These are phyloP conservation scores for Lutjanus argentimaculatus DNA, from an alignment of 2,797 vertebrate genomes.

Conservation along the genomic window DNA sequence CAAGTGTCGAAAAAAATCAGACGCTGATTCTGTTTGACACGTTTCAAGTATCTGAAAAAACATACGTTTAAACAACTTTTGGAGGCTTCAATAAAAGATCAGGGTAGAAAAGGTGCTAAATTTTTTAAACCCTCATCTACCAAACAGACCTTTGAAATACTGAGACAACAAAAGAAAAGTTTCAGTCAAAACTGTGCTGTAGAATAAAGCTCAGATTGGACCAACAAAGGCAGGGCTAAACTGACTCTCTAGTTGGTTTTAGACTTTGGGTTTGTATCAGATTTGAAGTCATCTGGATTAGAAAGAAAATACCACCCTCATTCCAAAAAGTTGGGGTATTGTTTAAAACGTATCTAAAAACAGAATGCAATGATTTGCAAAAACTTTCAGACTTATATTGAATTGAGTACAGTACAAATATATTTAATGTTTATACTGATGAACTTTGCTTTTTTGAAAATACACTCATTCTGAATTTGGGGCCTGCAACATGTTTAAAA, in stretches of 20 bases:
- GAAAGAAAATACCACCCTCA: not conserved
- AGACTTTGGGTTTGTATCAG: constrained; percentile 2
- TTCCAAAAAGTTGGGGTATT: too few species aligned
- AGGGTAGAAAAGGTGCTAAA: constrained; percentile 37
- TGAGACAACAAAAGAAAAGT: constrained; percentile 40
- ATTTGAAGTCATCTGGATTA: constrained; percentile 24
- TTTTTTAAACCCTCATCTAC: constrained; percentile 33
- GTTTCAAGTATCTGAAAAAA: constrained; percentile 73
- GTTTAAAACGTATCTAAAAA: too few species aligned
- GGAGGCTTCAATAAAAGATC: constrained; percentile 45
- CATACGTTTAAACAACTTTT: constrained; percentile 44
- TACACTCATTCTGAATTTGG: too few species aligned
- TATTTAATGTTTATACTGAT: too few species aligned
- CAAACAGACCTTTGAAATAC: constrained; percentile 56
- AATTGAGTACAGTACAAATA: too few species aligned
- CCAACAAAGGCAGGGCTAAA: constrained; percentile 23
- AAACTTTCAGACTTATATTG: too few species aligned
- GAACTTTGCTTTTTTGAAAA: too few species aligned
- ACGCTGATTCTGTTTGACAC: constrained; percentile 51
- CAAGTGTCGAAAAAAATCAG: constrained; percentile 46
- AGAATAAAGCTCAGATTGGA: constrained; percentile 29
- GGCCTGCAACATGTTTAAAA: too few species aligned
- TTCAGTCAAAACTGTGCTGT: constrained; percentile 36
- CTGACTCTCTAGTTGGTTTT: constrained; percentile 15
- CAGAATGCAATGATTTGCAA: too few species aligned